phyloP scores from a whole-genome alignment of 2,888 invertebrate genomes.

The Amphipoea oculea region DNA sequence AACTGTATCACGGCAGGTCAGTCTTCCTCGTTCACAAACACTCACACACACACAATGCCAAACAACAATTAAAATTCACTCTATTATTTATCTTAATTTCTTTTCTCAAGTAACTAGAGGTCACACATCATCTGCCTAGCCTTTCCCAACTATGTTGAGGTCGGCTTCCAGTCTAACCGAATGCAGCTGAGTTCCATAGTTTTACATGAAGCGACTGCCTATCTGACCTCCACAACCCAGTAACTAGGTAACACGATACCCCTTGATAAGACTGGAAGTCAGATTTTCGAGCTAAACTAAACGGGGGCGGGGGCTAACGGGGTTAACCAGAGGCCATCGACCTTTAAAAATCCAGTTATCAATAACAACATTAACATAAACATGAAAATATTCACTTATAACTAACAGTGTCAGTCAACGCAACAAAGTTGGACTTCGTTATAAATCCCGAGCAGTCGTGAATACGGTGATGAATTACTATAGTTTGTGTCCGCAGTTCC shows the following conservation, averaged over 20 bases:
- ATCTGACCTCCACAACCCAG: too few relatives aligned
- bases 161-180: too few relatives aligned
- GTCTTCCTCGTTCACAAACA: too few relatives aligned
- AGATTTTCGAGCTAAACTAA: too few relatives aligned
- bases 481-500: conserved; percentile 16
- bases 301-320: too few relatives aligned
- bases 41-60: not conserved
- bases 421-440: not conserved
- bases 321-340: not conserved
- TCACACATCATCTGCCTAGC: too few relatives aligned
- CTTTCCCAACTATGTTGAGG: too few relatives aligned
- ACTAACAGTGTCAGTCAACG: conserved; percentile 3
- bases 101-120: not conserved
- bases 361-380: conserved; percentile 13
- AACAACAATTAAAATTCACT: not conserved
- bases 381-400: not conserved
- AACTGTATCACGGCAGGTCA: too few relatives aligned
- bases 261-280: too few relatives aligned
- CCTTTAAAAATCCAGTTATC: not conserved
- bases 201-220: too few relatives aligned
- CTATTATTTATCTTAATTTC: not conserved
- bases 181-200: too few relatives aligned
- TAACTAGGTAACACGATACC: too few relatives aligned
- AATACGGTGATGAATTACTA: conserved; percentile 33
- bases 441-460: conserved; percentile 7